Evolutionary conservation across 53 echinoderm and acorn worm genomes (phyloP).

Genomic region (Mesocentrotus franciscanus): DNA sequence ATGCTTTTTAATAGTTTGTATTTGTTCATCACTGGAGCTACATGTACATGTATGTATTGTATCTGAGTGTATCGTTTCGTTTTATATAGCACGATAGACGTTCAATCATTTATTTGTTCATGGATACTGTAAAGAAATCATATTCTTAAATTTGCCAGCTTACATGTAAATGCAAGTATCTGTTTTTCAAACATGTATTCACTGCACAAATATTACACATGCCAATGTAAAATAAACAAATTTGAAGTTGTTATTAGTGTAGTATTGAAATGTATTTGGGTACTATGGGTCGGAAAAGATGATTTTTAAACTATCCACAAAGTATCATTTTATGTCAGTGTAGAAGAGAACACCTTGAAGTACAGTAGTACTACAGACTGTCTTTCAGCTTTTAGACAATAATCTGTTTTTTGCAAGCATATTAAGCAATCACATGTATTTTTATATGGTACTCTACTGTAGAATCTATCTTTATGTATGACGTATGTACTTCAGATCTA

Average conservation of each 20-base stretch:
- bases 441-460: background rate
- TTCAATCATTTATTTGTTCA: no score
- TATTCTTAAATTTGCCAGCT: no score
- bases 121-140: no score
- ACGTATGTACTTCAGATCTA: background rate
- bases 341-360: background rate
- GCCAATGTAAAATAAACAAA: background rate
- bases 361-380: background rate
- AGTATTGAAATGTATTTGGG: background rate
- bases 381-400: conserved; percentile 2
- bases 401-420: background rate
- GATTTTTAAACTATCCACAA: background rate
- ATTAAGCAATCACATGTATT: background rate
- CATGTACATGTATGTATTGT: no score
- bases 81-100: no score
- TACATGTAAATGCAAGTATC: no score
- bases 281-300: background rate
- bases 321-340: background rate
- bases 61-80: no score
- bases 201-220: background rate
- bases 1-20: background rate
- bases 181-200: background rate
- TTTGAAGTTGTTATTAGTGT: background rate
- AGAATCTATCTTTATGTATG: background rate
- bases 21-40: background rate